Evolutionary conservation across 2,888 invertebrate genomes (phyloP).

Genomic region (Morpho achilles): DNA sequence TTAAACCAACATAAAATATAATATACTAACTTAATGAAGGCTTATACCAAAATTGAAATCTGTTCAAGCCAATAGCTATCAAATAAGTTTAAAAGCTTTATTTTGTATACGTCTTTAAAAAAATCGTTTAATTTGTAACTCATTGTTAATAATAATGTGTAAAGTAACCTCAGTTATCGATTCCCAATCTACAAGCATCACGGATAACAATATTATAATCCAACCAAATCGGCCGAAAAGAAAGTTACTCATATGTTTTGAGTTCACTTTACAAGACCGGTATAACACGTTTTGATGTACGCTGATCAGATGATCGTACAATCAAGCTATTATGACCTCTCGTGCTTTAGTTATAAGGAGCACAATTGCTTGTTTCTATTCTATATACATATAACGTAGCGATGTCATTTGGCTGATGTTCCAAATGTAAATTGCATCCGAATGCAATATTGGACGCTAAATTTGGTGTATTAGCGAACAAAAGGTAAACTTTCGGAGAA

Average conservation of each 20-base stretch:
- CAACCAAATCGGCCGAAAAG: constrained; percentile 4
- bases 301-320: constrained; percentile 2
- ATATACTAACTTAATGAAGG: too few relatives aligned
- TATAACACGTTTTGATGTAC: constrained; percentile 9
- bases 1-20: too few relatives aligned
- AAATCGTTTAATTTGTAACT: too few relatives aligned
- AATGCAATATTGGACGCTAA: constrained; percentile 11
- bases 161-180: too few relatives aligned
- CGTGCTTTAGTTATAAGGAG: neutral
- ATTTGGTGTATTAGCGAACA: constrained; percentile 14
- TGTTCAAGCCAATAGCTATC: too few relatives aligned
- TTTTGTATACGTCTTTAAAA: too few relatives aligned
- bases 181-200: too few relatives aligned
- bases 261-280: constrained; percentile 12
- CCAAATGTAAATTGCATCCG: constrained; percentile 6
- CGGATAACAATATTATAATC: neutral
- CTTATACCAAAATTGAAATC: too few relatives aligned
- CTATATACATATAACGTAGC: neutral
- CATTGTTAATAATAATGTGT: too few relatives aligned
- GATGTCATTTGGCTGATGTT: neutral
- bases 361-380: neutral
- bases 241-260: constrained; percentile 7
- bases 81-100: too few relatives aligned
- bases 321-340: neutral
- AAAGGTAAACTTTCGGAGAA: constrained; percentile 12